Base-by-base conservation (phyloP, 2,797 vertebrate species). In the Thripadectes ignobilis region DNA sequence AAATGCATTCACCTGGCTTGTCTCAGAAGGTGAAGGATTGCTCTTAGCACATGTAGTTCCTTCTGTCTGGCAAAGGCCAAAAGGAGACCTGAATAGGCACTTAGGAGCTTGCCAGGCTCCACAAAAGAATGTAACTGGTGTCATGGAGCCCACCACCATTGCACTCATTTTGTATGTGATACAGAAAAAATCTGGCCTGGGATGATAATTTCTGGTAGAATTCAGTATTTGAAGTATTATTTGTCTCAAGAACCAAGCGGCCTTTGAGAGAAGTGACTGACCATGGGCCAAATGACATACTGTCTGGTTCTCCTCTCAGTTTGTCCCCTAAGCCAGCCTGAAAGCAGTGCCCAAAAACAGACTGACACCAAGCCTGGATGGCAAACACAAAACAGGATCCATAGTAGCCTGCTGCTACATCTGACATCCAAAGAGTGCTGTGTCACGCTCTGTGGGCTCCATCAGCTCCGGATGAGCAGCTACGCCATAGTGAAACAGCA, bases 371-470 rank as follows among this genome's bases (percentile, higher is more conserved):
- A 57, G 15, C 10, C 69, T 81, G 43, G 29, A 51, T 16, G 23
- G 29, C 17, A 84, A 73, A 26, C 6, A 66, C n/a, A 30, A 10
- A 45, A 48, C 3, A 14, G 32, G 66, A 78, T 79, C 63, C 71
- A 48, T 58, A 46, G 38, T 14, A 84, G 18, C 11, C 36, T 59
- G 36, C 41, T 89, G 66, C 27, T n/a, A 7, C 13, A 26, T 18
- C 30, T 85, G 76, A 27, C 46, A 45, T 12, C 9, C 58, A 63
- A 29, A 61, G n/a, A 73, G n/a, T 6, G 59, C 52, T 79, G 45
- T 1, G 7, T 45, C 67, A 45, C 0, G 1, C 63, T 85, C 74
- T 34, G 17, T 0, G 0, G 67, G 74, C 59, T 78, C n/a, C 27
- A 26, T 72, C 75, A 41, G 45, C 72, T 92, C 78, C 30, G 5